Evolutionary conservation across 1,140 invertebrate species (phyloP).

Genomic region (Eubasilissa regina): DNA sequence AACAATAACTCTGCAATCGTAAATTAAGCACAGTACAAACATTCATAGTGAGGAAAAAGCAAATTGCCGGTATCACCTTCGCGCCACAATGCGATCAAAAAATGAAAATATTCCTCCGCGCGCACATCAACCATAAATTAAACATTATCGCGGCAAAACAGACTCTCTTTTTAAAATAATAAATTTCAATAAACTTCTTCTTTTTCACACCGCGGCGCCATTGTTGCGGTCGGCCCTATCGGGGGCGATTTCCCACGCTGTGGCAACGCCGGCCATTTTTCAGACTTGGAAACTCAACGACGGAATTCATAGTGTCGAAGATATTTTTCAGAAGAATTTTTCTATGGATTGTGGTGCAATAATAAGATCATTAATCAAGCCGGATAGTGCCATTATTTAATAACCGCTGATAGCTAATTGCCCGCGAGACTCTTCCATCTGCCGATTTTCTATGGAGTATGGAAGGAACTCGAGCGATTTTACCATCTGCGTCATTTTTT

Average conservation of each 20-base stretch:
- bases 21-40: neutral
- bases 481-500: constrained; percentile 18
- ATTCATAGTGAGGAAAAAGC: constrained; percentile 4
- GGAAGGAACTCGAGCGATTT: constrained; percentile 25
- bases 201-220: constrained; percentile 43
- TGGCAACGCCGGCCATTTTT: constrained; percentile 39
- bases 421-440: constrained; percentile 15
- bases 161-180: constrained; percentile 49
- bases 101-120: constrained; percentile 23
- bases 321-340: constrained; percentile 61
- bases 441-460: neutral
- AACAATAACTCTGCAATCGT: neutral
- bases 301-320: constrained; percentile 57
- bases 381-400: constrained; percentile 55
- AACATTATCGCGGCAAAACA: constrained; percentile 47
- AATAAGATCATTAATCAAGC: constrained; percentile 61
- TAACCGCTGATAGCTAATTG: constrained; percentile 59
- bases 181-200: constrained; percentile 49
- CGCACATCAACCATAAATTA: constrained; percentile 48
- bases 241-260: constrained; percentile 53
- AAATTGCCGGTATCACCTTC: constrained; percentile 38
- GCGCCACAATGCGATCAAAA: constrained; percentile 34
- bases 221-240: constrained; percentile 41
- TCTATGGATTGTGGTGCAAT: constrained; percentile 54
- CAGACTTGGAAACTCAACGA: constrained; percentile 30